Percentiles rank a stretch among this genome's conserved stretches.
These are phyloP conservation scores for Grammomys dolichurus DNA, from an alignment of 2,113 vertebrate species.

Conservation along the genomic window DNA sequence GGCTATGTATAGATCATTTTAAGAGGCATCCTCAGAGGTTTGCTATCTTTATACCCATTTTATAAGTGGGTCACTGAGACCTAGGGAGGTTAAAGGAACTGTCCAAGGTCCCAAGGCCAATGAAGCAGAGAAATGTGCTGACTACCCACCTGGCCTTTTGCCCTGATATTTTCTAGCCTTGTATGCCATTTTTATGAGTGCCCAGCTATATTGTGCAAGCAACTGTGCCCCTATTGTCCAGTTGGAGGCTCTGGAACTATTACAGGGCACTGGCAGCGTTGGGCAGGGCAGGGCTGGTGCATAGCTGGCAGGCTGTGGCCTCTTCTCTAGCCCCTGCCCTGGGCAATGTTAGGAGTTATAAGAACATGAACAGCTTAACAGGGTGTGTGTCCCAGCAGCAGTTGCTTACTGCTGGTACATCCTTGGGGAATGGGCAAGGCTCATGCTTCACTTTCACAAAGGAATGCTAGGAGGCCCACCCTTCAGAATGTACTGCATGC, in stretches of 20 bases:
- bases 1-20: rapidly evolving
- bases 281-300: neutral
- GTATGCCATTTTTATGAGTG: neutral
- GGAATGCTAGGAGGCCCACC: neutral
- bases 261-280: neutral
- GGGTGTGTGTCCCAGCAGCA: neutral
- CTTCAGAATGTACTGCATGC: too few relatives aligned
- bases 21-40: neutral
- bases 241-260: neutral
- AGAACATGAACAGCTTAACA: neutral
- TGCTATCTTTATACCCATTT: neutral
- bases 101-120: neutral
- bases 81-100: neutral
- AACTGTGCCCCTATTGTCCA: neutral
- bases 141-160: neutral
- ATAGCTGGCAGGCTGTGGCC: neutral
- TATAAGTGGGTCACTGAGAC: neutral
- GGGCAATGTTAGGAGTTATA: neutral
- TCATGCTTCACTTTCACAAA: neutral
- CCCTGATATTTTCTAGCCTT: neutral
- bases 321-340: neutral
- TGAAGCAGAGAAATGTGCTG: neutral
- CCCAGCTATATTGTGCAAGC: rapidly evolving
- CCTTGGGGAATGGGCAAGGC: neutral
- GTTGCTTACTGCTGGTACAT: neutral